Conservation (phyloP, 2,888 invertebrate species). For the Apamea anceps region DNA sequence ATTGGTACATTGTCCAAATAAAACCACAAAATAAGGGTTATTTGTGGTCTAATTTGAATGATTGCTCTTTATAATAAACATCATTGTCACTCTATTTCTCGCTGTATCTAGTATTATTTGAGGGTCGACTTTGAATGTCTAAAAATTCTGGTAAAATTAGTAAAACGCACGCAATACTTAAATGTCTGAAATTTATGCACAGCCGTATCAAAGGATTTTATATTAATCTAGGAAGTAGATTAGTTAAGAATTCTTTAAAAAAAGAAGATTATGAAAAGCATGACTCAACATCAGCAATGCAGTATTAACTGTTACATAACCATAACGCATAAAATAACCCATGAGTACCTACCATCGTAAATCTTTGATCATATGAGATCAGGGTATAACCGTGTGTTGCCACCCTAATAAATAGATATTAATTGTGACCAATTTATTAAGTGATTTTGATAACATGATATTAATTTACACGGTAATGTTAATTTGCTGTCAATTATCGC, state of each 20-base stretch:
- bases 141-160: neutral
- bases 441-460: conserved; percentile 32
- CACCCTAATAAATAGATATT: conserved; percentile 29
- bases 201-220: conserved; percentile 16
- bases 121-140: neutral
- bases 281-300: conserved; percentile 7
- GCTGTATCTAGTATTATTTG: neutral
- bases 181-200: neutral
- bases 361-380: neutral
- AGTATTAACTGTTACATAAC: neutral
- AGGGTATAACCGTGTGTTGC: conserved; percentile 6
- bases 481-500: conserved; percentile 24
- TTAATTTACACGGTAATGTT: conserved; percentile 45
- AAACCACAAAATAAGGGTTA: conserved; percentile 4
- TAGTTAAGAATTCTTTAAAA: neutral
- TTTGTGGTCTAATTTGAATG: conserved; percentile 23
- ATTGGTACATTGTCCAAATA: conserved; percentile 15
- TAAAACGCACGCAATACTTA: neutral
- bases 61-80: neutral
- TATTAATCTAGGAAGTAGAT: conserved; percentile 26
- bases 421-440: conserved; percentile 39
- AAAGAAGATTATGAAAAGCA: neutral
- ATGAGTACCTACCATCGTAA: neutral
- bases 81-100: neutral
- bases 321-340: neutral